Conservation (phyloP, 2,888 invertebrate species). For the Seira ritae region DNA sequence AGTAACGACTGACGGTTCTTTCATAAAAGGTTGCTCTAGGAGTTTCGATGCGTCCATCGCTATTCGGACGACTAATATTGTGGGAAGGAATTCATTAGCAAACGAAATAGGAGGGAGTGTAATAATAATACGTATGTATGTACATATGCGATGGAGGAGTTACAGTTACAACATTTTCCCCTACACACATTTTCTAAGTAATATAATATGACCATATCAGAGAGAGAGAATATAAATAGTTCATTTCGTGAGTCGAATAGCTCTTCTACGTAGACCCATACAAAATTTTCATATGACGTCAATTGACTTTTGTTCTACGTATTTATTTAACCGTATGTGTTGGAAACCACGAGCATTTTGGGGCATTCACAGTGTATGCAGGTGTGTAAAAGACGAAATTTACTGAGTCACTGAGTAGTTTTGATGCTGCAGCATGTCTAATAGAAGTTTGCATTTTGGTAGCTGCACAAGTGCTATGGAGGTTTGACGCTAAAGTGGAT, state of each 20-base stretch:
- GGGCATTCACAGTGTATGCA: neutral
- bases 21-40: constrained; percentile 55
- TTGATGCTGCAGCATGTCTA: neutral
- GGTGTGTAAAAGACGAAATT: neutral
- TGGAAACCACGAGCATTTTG: neutral
- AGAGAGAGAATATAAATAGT: neutral
- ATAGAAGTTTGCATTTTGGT: too few relatives aligned
- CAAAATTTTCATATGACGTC: constrained; percentile 20
- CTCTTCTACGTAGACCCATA: neutral
- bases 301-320: constrained; percentile 23
- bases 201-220: neutral
- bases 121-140: neutral
- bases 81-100: constrained; percentile 37
- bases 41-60: constrained; percentile 41
- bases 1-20: constrained; percentile 41
- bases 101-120: neutral
- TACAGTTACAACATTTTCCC: neutral
- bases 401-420: neutral
- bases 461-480: neutral
- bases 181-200: too few relatives aligned
- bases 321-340: constrained; percentile 24
- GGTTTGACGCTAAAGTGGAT: too few relatives aligned
- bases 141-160: constrained; percentile 11
- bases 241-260: neutral
- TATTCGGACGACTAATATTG: neutral